Percentiles rank a stretch among this genome's conserved stretches.
Conservation (phyloP, 37 sponge, comb jelly and placozoan genomes). For the Eunapius fragilis region DNA sequence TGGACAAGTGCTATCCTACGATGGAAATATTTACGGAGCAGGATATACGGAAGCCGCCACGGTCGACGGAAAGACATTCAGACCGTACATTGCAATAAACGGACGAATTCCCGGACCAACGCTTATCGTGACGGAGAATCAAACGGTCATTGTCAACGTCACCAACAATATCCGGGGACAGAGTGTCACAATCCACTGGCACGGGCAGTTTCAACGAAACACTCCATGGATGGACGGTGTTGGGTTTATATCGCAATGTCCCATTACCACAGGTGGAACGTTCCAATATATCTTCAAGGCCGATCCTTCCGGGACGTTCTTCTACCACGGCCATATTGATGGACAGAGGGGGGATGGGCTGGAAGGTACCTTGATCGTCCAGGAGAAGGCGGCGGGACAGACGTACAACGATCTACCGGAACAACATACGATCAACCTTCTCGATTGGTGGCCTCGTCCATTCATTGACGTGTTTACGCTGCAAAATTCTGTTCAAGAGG, state of each 20-base stretch:
- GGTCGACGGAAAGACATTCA: constrained; percentile 66
- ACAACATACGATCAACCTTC: constrained; percentile 30
- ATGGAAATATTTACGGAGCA: neutral
- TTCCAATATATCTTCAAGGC: constrained; percentile 69
- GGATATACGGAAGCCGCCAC: constrained; percentile 53
- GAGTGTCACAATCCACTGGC: constrained; percentile 81
- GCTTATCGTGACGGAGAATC: constrained; percentile 48
- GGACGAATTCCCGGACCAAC: constrained; percentile 78
- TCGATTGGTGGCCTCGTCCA: constrained; percentile 46
- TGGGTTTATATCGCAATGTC: constrained; percentile 74
- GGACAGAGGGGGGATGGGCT: constrained; percentile 70
- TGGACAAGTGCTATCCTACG: neutral
- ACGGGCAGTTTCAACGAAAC: constrained; percentile 73
- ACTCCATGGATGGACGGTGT: constrained; percentile 88
- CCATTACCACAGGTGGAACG: constrained; percentile 54
- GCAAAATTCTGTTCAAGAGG: neutral
- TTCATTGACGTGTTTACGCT: constrained; percentile 36
- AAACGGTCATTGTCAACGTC: constrained; percentile 59
- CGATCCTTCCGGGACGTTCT: constrained; percentile 73
- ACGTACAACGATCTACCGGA: constrained; percentile 39
- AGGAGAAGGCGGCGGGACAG: constrained; percentile 5
- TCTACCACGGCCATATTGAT: constrained; percentile 83
- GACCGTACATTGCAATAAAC: constrained; percentile 64
- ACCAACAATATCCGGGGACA: constrained; percentile 45
- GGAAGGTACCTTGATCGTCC: constrained; percentile 69